Conservation (phyloP, 2,113 vertebrate genomes). For the Saguinus midas region DNA sequence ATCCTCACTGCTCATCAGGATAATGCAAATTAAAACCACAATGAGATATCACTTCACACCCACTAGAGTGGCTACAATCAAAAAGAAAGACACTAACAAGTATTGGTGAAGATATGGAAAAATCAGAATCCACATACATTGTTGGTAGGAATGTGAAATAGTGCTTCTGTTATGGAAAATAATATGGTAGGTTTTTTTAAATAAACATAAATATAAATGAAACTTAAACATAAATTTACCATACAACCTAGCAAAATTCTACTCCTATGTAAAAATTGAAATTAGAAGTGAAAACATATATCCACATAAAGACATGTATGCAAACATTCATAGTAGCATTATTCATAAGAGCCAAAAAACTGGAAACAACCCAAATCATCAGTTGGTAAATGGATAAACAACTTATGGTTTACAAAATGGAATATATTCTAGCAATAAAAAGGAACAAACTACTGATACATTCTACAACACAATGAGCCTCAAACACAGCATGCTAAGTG, state of each 20-base stretch:
- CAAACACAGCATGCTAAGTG: neutral
- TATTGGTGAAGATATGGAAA: neutral
- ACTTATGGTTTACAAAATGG: neutral
- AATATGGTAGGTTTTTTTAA: neutral
- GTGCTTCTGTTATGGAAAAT: neutral
- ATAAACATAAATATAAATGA: neutral
- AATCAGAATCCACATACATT: neutral
- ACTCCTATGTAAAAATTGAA: slow-evolving; percentile 34
- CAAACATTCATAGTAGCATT: neutral
- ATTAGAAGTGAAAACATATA: slow-evolving; percentile 39
- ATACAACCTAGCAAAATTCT: slow-evolving; percentile 15
- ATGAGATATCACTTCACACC: neutral
- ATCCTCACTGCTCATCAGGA: neutral
- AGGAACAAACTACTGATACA: neutral
- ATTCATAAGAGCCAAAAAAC: neutral
- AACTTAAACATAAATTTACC: slow-evolving; percentile 6
- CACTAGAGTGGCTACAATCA: neutral
- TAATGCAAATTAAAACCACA: slow-evolving; percentile 3
- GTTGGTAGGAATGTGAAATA: neutral
- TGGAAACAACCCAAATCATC: neutral
- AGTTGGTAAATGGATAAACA: neutral
- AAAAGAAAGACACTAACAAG: slow-evolving; percentile 7
- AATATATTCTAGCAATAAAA: slow-evolving; percentile 12
- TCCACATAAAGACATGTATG: neutral
- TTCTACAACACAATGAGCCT: neutral